Evolutionary conservation across 2,113 vertebrate species (phyloP).

Genomic region (Chloebia gouldiae): DNA sequence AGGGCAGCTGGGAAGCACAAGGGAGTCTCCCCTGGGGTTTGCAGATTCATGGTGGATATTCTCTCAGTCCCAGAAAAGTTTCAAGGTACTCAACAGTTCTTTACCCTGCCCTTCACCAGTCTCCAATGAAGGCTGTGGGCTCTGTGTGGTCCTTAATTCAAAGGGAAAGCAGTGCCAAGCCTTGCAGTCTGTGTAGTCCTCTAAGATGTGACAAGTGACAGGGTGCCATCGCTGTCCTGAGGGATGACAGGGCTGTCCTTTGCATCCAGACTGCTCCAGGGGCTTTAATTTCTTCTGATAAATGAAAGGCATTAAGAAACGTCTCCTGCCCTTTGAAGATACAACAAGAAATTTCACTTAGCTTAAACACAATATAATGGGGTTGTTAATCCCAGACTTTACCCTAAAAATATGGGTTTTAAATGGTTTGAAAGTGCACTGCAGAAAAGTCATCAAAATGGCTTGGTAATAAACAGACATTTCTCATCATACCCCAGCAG

Average conservation of each 20-base stretch:
- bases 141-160: not conserved
- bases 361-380: not conserved
- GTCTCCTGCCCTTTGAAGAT: slow-evolving; percentile 20
- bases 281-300: not conserved
- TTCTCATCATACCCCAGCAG: not conserved
- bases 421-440: slow-evolving; percentile 4
- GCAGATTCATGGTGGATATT: accelerated
- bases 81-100: accelerated
- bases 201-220: not conserved
- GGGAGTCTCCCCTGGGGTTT: too few species aligned
- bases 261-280: not conserved
- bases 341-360: not conserved
- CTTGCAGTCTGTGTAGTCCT: not conserved
- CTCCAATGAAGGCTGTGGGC: not conserved
- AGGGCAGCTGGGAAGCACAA: not conserved
- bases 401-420: slow-evolving; percentile 19
- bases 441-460: slow-evolving; percentile 33
- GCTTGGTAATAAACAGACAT: slow-evolving; percentile 20
- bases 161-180: not conserved
- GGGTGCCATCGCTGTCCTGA: not conserved
- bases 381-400: not conserved
- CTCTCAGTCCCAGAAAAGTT: not conserved
- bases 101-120: not conserved
- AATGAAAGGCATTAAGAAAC: not conserved
- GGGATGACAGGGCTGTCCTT: not conserved